Evolutionary conservation across 1,140 invertebrate species (phyloP), one percentile per base, ranked within the genome.

Genomic region (Helicoverpa armigera): DNA sequence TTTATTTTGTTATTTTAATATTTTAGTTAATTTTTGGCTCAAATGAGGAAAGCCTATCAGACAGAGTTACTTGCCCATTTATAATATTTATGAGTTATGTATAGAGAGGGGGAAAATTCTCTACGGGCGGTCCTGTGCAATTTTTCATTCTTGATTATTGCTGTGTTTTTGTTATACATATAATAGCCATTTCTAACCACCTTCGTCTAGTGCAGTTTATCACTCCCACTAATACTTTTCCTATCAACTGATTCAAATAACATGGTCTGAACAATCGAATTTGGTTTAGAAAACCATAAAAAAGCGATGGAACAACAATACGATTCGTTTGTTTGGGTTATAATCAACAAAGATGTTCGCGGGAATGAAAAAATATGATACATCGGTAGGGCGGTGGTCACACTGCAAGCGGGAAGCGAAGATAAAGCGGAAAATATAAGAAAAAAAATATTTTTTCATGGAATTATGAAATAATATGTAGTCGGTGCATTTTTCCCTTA

Each of bases 361-460:
- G 13, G 13, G 50, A 72, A 53, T 72, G 69, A 53, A 72, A 70
- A 72, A 72, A 69, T 72, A n/a, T 72, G 69, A 72, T 72, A 70
- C 50, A 14, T 72, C 50, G 7, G 12, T 9, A 31, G 50, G 13
- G 50, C 10, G 7, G 12, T 7, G 50, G 12, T 23, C 2, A 23
- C 0, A 72, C 65, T 69, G 43, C 18, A 11, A 50, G 65, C 65
- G 65, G 2, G 10, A 13, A 50, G 65, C 16, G 16, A 50, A 5
- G 14, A 35, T 56, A 7, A 9, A n/a, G 7, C 13, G 16, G 23
- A 13, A 31, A 29, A 14, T 31, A 29, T 4, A 63, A 3, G 2
- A 13, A 29, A 3, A 29, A 61, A 23, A 16, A 7, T 1, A 23
- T 3, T 23, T 1, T 4, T 5, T 58, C 18, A 18, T 18, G 1